These are phyloP conservation scores for Coecobrya sp. DNA, from an alignment of 2,888 invertebrate genomes.

Conservation along the genomic window DNA sequence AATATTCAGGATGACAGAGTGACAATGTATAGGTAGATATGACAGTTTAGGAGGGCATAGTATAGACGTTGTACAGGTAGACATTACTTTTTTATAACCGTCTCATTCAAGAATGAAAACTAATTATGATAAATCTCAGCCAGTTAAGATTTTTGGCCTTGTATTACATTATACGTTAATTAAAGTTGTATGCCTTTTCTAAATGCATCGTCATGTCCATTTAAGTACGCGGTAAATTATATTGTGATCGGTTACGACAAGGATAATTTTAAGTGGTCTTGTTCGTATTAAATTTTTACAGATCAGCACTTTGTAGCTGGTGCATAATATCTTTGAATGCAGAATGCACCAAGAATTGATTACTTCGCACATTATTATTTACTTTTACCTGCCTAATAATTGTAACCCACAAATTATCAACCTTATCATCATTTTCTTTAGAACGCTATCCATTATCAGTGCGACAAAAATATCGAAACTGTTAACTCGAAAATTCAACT, in stretches of 20 bases:
- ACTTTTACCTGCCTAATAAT: neutral
- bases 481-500: neutral
- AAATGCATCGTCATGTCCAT: slow-evolving; percentile 28
- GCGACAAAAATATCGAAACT: neutral
- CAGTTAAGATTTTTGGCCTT: neutral
- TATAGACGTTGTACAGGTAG: too few relatives aligned
- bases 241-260: neutral
- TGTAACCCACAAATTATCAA: neutral
- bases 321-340: neutral
- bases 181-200: neutral
- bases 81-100: neutral
- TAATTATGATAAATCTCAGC: slow-evolving; percentile 17
- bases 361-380: neutral
- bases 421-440: neutral
- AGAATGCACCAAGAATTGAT: neutral
- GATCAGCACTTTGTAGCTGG: neutral
- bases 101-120: neutral
- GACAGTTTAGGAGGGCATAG: neutral
- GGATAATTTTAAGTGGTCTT: neutral
- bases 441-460: neutral
- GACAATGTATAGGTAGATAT: neutral
- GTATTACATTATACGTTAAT: slow-evolving; percentile 12
- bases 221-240: neutral
- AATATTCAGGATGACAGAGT: neutral
- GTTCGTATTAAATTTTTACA: neutral